phyloP scores from a whole-genome alignment of 2,888 invertebrate species.

The Automeris io region DNA sequence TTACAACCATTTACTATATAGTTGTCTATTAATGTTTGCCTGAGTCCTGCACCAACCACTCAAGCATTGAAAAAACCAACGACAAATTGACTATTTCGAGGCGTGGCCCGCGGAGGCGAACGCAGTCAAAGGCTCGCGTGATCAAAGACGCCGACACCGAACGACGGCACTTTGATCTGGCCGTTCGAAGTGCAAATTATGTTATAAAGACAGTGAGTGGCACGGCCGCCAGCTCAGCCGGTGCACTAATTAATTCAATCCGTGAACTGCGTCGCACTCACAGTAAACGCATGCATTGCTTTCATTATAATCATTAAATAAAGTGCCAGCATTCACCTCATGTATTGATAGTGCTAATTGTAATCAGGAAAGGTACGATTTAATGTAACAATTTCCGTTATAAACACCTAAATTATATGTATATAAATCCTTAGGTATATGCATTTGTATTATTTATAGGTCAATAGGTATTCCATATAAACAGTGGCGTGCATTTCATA shows the following conservation, averaged over 20 bases:
- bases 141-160: conserved; percentile 74
- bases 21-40: conserved; percentile 14
- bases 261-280: conserved; percentile 19
- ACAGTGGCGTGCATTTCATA: too few species aligned
- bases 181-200: conserved; percentile 78
- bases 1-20: too few species aligned
- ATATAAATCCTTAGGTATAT: background rate
- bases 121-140: conserved; percentile 67
- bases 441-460: too few species aligned
- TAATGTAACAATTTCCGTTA: background rate
- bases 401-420: background rate
- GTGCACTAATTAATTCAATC: conserved; percentile 71
- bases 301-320: conserved; percentile 14
- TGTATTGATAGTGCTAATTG: conserved; percentile 6
- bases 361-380: background rate
- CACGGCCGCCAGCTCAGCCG: conserved; percentile 58
- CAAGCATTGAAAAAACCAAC: conserved; percentile 46
- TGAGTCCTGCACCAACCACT: conserved; percentile 12
- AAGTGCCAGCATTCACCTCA: conserved; percentile 2
- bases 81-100: conserved; percentile 73
- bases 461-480: too few species aligned
- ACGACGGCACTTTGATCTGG: conserved; percentile 69
- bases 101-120: conserved; percentile 68
- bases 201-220: conserved; percentile 75
- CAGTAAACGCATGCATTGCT: conserved; percentile 12